Evolutionary conservation across 2,797 vertebrate species (phyloP), one percentile per base, ranked within the genome.

Genomic region (Cottoperca gobio): DNA sequence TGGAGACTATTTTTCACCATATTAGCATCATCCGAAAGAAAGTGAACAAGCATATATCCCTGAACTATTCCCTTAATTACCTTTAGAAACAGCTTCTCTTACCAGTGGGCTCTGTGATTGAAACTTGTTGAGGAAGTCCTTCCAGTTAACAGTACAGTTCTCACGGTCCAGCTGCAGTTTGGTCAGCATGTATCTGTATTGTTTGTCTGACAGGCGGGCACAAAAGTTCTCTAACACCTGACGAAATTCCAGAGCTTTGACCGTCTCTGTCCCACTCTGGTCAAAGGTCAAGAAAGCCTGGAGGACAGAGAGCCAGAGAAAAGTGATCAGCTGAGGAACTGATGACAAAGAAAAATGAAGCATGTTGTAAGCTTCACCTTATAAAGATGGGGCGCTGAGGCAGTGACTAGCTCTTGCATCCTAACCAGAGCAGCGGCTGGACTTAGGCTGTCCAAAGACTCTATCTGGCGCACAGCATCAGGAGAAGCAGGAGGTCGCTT

Each of bases 211-310:
- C 3, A 73, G 55, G 5, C 21, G 58, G 14, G 49, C 73, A 21
- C 85, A 82, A 35, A 84, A 54, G 2, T 13, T 77, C 60, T 84
- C 73, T 54, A 87, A 50, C 26, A 84, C 62, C 57, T 52, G 64
- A 8, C 73, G 65, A 50, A 84, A 84, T 0, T 69, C 69, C 70
- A 74, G 66, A 61, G 70, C 58, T 37, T 28, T 55, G 26, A 84
- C 24, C 6, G 1, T 59, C 40, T 82, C 85, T 2, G 45, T 70
- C 8, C 59, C 19, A 1, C 70, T 24, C 24, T 4, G 66, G n/a
- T 82, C 73, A 5, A 84, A 82, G 45, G 70, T 55, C 7, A 40
- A 67, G 74, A 87, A 87, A 3, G 64, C 79, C 82, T 87, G 53
- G 17, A 65, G 16, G 19, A 42, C n/a, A 52, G 5, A 23, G 9